Evolutionary conservation across 2,113 vertebrate genomes (phyloP).

Genomic region (Tringa solitaria): DNA sequence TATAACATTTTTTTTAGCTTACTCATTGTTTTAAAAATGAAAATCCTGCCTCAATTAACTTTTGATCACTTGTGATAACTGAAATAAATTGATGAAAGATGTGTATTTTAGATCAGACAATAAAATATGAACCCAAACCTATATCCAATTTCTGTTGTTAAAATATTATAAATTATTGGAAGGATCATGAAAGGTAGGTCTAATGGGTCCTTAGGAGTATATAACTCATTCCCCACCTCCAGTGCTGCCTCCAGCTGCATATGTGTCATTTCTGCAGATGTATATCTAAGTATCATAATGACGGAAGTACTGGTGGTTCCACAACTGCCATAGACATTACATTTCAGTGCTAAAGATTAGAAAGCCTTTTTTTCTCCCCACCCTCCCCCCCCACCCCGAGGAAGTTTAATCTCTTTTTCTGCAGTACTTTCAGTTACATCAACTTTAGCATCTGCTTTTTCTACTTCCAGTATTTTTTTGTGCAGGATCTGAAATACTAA

Average conservation of each 20-base stretch:
- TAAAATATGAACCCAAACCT: not conserved
- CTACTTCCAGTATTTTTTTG: not conserved
- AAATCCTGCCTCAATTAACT: not conserved
- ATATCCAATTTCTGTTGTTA: not conserved
- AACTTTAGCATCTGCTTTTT: not conserved
- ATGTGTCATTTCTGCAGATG: not conserved
- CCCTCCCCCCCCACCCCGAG: too few species aligned
- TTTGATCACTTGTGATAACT: not conserved
- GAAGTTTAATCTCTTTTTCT: not conserved
- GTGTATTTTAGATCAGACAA: not conserved
- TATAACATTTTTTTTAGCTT: not conserved
- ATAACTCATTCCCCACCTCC: rapidly evolving
- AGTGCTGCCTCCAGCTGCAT: not conserved
- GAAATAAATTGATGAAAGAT: not conserved
- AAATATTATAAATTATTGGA: not conserved
- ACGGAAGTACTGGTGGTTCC: not conserved
- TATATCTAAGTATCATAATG: not conserved
- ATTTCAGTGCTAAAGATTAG: not conserved
- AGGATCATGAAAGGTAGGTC: not conserved
- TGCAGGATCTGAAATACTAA: not conserved
- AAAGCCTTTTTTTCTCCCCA: not conserved
- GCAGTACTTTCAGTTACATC: not conserved
- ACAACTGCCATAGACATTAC: not conserved
- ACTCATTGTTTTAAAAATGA: not conserved
- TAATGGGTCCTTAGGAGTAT: not conserved